phyloP scores from a whole-genome alignment of 2,888 invertebrate genomes.

The Hypena proboscidalis region DNA sequence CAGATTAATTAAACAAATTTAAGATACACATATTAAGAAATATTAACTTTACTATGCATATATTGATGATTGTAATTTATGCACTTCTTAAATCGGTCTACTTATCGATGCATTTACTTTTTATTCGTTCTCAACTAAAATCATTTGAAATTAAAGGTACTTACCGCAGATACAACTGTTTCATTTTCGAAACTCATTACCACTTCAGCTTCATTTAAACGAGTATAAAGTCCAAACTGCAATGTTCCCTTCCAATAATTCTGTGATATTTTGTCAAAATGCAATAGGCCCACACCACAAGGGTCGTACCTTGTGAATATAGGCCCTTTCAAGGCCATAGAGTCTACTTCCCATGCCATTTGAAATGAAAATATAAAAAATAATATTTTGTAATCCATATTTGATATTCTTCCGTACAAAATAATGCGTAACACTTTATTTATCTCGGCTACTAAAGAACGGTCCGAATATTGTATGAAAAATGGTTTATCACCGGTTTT shows the following conservation, averaged over 20 bases:
- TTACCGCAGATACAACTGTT: slow-evolving; percentile 60
- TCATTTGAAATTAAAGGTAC: too few species aligned
- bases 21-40: too few species aligned
- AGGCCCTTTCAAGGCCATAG: slow-evolving; percentile 66
- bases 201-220: slow-evolving; percentile 53
- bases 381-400: slow-evolving; percentile 18
- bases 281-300: slow-evolving; percentile 68
- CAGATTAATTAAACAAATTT: too few species aligned
- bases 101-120: too few species aligned
- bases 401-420: slow-evolving; percentile 1
- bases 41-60: too few species aligned
- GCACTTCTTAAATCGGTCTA: too few species aligned
- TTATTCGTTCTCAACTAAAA: too few species aligned
- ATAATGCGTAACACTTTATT: slow-evolving; percentile 1
- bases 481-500: slow-evolving; percentile 23
- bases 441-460: slow-evolving; percentile 4
- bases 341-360: slow-evolving; percentile 43
- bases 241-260: slow-evolving; percentile 64
- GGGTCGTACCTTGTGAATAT: slow-evolving; percentile 69
- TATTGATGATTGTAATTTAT: too few species aligned
- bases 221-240: slow-evolving; percentile 61
- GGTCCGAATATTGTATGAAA: slow-evolving; percentile 10
- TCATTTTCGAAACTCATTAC: slow-evolving; percentile 60
- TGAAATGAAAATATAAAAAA: slow-evolving; percentile 28
- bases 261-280: slow-evolving; percentile 64